A percentile compares a stretch with the other conserved stretches of the same genome.
Evolutionary conservation across 2,113 vertebrate genomes (phyloP).

Genomic region (Rutilus rutilus): DNA sequence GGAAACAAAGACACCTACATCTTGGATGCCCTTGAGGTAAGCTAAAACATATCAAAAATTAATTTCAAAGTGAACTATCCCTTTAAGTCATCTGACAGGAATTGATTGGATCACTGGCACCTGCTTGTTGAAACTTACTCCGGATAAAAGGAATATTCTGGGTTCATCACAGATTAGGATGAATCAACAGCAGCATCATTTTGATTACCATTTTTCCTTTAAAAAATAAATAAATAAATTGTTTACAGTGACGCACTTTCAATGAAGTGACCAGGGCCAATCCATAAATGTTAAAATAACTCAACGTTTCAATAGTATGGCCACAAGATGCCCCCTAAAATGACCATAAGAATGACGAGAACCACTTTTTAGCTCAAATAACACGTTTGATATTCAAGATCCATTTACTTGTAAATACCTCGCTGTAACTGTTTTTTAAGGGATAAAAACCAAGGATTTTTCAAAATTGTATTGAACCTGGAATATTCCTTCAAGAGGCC

Average conservation of each 20-base stretch:
- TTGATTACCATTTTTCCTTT: neutral
- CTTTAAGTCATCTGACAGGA: neutral
- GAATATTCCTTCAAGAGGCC: neutral
- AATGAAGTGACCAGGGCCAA: neutral
- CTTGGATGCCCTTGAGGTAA: no score
- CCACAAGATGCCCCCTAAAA: no score
- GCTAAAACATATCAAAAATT: no score
- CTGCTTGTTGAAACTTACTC: neutral
- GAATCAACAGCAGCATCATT: neutral
- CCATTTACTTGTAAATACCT: no score
- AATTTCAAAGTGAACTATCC: no score
- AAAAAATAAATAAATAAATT: neutral
- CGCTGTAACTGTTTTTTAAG: neutral
- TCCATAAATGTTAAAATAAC: neutral
- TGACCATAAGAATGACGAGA: no score
- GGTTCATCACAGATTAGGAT: neutral
- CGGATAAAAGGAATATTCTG: neutral
- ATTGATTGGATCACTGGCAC: neutral
- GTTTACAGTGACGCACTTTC: neutral
- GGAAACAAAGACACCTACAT: no score
- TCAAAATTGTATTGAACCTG: neutral
- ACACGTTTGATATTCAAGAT: no score
- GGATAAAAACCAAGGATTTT: neutral
- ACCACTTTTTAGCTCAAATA: no score
- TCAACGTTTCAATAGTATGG: no score